Conservation (phyloP, 2,888 invertebrate genomes). For the Chrysotoxum bicinctum region DNA sequence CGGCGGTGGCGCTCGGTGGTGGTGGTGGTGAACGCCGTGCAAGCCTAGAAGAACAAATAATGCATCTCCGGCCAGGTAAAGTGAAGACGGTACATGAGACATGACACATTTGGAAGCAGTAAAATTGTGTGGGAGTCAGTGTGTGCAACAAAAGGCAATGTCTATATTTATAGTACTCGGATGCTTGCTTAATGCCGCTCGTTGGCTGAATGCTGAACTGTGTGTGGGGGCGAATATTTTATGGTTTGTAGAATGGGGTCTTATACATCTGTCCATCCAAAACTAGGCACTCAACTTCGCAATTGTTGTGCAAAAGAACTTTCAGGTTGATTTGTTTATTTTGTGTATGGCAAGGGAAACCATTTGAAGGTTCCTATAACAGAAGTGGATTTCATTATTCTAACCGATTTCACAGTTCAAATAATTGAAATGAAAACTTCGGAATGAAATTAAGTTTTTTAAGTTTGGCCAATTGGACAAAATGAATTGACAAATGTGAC, state of each 20-base stretch:
- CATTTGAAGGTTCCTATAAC: neutral
- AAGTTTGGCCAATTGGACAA: too few relatives aligned
- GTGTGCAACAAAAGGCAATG: conserved; percentile 49
- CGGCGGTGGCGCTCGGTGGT: neutral
- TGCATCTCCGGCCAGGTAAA: conserved; percentile 38
- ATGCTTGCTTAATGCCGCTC: neutral
- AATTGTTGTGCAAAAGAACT: conserved; percentile 17
- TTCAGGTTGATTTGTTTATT: neutral
- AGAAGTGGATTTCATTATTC: neutral
- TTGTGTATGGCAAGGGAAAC: neutral
- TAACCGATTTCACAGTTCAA: neutral
- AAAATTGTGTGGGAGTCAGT: conserved; percentile 57
- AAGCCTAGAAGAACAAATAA: conserved; percentile 47
- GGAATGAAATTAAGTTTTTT: too few relatives aligned
- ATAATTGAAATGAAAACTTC: neutral
- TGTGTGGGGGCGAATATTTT: conserved; percentile 15
- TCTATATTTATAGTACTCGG: conserved; percentile 47
- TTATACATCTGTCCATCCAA: neutral
- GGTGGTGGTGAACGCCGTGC: neutral
- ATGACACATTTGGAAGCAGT: conserved; percentile 40
- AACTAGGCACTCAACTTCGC: neutral
- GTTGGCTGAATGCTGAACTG: neutral
- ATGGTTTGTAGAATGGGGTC: neutral
- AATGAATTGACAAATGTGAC: too few relatives aligned
- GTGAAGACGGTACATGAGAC: conserved; percentile 62